A percentile compares a stretch with the other conserved stretches of the same genome.
These are phyloP conservation scores for Naja naja DNA, from an alignment of 2,113 vertebrate genomes.

Conservation along the genomic window DNA sequence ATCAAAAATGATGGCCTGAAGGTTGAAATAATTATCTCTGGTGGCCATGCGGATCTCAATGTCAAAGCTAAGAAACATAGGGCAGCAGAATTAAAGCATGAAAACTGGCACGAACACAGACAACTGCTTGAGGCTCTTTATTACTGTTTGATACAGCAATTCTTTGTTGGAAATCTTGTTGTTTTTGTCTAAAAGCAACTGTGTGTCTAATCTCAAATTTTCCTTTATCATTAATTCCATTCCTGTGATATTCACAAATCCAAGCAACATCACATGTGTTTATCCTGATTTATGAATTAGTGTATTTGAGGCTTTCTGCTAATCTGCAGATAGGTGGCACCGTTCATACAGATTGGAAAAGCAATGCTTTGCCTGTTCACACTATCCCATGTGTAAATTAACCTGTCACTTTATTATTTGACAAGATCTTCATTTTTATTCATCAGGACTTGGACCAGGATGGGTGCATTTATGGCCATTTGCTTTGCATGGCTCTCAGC, in stretches of 20 bases:
- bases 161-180: conserved; percentile 84
- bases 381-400: conserved; percentile 82
- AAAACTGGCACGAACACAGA: conserved; percentile 90
- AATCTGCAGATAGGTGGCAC: conserved; percentile 96
- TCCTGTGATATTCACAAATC: conserved; percentile 86
- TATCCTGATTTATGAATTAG: conserved; percentile 68
- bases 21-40: conserved; percentile 89
- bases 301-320: conserved; percentile 71
- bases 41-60: conserved; percentile 83
- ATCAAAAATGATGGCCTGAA: conserved; percentile 88
- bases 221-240: conserved; percentile 87
- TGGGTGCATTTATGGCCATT: conserved; percentile 83
- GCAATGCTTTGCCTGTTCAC: conserved; percentile 67
- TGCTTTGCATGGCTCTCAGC: conserved; percentile 78
- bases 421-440: conserved; percentile 92
- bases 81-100: conserved; percentile 84
- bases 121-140: conserved; percentile 87
- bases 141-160: conserved; percentile 84
- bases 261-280: conserved; percentile 77
- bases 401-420: conserved; percentile 91
- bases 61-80: conserved; percentile 83
- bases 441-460: conserved; percentile 83
- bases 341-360: conserved; percentile 87
- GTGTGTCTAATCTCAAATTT: conserved; percentile 83
- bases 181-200: conserved; percentile 75